Evolutionary conservation across 1,140 invertebrate genomes (phyloP).

Genomic region (Teleogryllus occipitalis): DNA sequence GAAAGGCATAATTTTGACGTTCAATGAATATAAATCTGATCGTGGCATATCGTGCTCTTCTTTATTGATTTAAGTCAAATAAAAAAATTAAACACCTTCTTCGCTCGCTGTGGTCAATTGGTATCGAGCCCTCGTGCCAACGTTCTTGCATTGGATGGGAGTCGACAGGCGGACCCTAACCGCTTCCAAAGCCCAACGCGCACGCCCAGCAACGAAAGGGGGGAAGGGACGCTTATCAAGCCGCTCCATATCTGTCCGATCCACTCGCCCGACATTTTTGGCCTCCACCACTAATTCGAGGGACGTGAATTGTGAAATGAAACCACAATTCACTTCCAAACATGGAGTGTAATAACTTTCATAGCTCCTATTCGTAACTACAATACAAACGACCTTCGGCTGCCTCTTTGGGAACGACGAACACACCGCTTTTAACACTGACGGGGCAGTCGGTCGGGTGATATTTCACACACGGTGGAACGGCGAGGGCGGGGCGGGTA

Average conservation of each 20-base stretch:
- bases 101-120: too few relatives aligned
- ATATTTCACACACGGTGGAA: not conserved
- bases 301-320: conserved; percentile 1
- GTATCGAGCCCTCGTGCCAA: too few relatives aligned
- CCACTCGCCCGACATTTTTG: not conserved
- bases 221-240: not conserved
- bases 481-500: not conserved
- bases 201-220: too few relatives aligned
- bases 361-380: conserved; percentile 1
- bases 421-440: not conserved
- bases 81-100: too few relatives aligned
- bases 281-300: not conserved
- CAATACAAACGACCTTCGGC: not conserved
- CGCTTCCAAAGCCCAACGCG: too few relatives aligned
- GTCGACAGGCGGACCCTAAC: too few relatives aligned
- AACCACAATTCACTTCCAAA: conserved; percentile 4
- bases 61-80: too few relatives aligned
- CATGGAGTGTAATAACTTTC: conserved; percentile 4
- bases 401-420: not conserved
- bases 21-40: too few relatives aligned
- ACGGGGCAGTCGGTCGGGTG: not conserved
- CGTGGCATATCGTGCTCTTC: too few relatives aligned
- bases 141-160: too few relatives aligned
- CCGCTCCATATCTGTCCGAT: not conserved
- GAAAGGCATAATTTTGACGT: too few relatives aligned